Percentiles rank a stretch among this genome's conserved stretches.
Conservation (phyloP, 2,797 vertebrate species). For the Acanthis flammea region DNA sequence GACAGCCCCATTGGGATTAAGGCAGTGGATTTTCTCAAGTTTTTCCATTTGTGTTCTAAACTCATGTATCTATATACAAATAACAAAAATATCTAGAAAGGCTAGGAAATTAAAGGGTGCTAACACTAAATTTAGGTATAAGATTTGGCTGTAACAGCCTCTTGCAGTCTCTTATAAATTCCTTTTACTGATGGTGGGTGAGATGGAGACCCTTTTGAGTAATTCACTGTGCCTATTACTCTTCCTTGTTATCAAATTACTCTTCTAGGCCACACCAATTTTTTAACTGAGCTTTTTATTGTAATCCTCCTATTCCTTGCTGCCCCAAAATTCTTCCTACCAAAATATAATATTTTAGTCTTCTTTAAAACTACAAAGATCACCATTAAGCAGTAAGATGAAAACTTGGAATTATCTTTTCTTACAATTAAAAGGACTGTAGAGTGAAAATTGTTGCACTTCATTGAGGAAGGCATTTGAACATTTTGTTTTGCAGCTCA, state of each 20-base stretch:
- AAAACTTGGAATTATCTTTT: background rate
- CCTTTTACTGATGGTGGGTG: background rate
- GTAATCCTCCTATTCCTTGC: background rate
- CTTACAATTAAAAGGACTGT: background rate
- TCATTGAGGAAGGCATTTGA: background rate
- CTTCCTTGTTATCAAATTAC: background rate
- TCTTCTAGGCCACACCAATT: background rate
- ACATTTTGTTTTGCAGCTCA: background rate
- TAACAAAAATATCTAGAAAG: background rate
- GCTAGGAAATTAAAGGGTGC: background rate
- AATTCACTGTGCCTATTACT: background rate
- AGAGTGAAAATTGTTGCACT: background rate
- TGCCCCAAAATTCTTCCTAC: background rate
- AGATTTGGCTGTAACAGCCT: background rate
- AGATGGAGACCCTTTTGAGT: background rate
- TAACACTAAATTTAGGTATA: background rate
- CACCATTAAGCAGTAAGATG: background rate
- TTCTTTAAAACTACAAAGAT: background rate
- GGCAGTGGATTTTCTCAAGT: background rate
- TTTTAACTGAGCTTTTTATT: background rate
- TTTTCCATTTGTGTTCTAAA: background rate
- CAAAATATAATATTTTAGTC: background rate
- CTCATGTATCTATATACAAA: background rate
- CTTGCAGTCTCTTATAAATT: background rate
- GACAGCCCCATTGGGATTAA: background rate